Evolutionary conservation across 2,888 invertebrate genomes (phyloP).

Genomic region (Gymnocheta viridis): DNA sequence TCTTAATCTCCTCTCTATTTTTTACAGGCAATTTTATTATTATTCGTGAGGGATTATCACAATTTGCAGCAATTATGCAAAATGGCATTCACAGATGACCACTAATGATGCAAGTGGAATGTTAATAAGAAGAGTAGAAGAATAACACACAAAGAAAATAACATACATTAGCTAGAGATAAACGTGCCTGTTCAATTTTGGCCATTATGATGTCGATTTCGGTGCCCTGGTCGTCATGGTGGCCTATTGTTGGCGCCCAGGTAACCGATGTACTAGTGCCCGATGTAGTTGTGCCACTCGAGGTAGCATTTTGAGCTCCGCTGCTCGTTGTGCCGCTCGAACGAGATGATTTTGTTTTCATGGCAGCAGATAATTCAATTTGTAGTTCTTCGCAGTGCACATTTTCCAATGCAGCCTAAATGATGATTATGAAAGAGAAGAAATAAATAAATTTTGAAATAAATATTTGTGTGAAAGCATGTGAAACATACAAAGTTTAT

Average conservation of each 20-base stretch:
- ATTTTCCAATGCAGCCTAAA: slow-evolving; percentile 86
- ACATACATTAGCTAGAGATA: slow-evolving; percentile 78
- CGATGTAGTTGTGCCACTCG: slow-evolving; percentile 76
- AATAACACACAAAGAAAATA: slow-evolving; percentile 73
- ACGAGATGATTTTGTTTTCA: slow-evolving; percentile 83
- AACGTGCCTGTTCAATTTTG: slow-evolving; percentile 90
- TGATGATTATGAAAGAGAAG: slow-evolving; percentile 9
- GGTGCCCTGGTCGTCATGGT: slow-evolving; percentile 84
- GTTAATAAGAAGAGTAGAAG: background rate
- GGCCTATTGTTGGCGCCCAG: slow-evolving; percentile 82
- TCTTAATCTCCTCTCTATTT: background rate
- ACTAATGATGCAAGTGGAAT: slow-evolving; percentile 39
- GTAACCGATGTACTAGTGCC: slow-evolving; percentile 80
- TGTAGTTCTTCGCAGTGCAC: slow-evolving; percentile 94
- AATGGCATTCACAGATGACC: slow-evolving; percentile 26
- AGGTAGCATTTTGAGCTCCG: slow-evolving; percentile 74
- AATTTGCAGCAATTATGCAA: background rate
- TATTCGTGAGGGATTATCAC: background rate
- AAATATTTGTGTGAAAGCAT: background rate
- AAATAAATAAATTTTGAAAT: background rate
- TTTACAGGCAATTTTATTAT: background rate
- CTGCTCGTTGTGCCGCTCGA: slow-evolving; percentile 78
- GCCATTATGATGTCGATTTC: slow-evolving; percentile 97
- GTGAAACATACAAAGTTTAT: background rate
- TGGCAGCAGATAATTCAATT: slow-evolving; percentile 90